Percentiles rank a stretch among this genome's conserved stretches.
Conservation (phyloP, 2,888 invertebrate species). For the Diadegma fenestrale region DNA sequence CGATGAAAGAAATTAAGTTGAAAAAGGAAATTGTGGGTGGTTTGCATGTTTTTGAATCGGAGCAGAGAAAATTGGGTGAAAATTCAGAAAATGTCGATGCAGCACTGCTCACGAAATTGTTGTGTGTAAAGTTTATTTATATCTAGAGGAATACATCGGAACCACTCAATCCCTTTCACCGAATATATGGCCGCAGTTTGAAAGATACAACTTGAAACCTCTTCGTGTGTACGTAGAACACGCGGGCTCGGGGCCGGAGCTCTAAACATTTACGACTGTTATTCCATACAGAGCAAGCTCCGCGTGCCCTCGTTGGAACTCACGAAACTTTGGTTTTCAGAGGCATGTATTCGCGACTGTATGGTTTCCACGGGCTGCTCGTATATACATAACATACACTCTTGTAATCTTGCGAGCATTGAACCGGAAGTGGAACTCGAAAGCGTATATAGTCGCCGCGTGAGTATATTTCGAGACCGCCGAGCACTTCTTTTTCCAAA, state of each 20-base stretch:
- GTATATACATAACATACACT: not conserved
- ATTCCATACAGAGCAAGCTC: slow-evolving; percentile 50
- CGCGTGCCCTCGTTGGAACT: slow-evolving; percentile 39
- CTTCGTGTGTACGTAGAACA: slow-evolving; percentile 42
- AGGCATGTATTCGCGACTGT: slow-evolving; percentile 28
- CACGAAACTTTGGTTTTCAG: slow-evolving; percentile 52
- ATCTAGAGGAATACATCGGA: not conserved
- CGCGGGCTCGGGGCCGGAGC: slow-evolving; percentile 53
- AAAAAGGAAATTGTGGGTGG: not conserved
- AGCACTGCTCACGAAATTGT: not conserved
- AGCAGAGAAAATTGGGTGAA: not conserved
- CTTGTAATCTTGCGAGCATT: slow-evolving; percentile 36
- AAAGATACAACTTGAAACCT: slow-evolving; percentile 45
- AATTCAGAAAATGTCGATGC: not conserved
- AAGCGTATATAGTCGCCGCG: slow-evolving; percentile 7
- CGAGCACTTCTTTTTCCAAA: slow-evolving; percentile 11
- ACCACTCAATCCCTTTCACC: slow-evolving; percentile 8
- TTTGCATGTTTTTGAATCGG: not conserved
- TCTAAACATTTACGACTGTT: slow-evolving; percentile 69
- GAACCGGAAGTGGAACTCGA: slow-evolving; percentile 53
- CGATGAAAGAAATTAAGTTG: not conserved
- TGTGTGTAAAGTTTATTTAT: not conserved
- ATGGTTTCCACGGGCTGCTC: slow-evolving; percentile 2
- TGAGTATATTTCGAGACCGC: slow-evolving; percentile 12
- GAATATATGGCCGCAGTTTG: slow-evolving; percentile 48